These are phyloP conservation scores for Pao palembangensis DNA, from an alignment of 2,113 vertebrate species.

Conservation along the genomic window DNA sequence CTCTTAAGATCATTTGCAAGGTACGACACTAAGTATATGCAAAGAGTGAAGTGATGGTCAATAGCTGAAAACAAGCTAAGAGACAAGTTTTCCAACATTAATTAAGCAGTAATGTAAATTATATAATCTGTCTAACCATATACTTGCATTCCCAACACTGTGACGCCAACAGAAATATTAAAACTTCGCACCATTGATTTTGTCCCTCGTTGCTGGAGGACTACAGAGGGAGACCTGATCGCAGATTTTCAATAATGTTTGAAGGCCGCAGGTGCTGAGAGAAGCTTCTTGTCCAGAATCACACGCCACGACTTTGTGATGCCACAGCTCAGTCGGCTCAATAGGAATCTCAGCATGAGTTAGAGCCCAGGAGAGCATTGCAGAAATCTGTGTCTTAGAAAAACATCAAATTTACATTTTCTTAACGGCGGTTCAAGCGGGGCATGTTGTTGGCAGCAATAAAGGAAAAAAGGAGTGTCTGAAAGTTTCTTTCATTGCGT, in stretches of 20 bases:
- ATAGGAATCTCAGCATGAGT: conserved; percentile 39
- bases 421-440: conserved; percentile 35
- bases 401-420: conserved; percentile 46
- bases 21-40: too few species aligned
- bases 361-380: conserved; percentile 42
- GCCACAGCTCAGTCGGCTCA: conserved; percentile 35
- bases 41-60: too few species aligned
- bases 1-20: too few species aligned
- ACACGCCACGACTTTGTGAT: conserved; percentile 46
- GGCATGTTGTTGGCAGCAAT: conserved; percentile 20
- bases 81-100: too few species aligned
- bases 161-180: too few species aligned
- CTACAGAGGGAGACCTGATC: neutral
- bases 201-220: too few species aligned
- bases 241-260: neutral
- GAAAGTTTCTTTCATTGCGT: conserved; percentile 30
- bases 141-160: too few species aligned
- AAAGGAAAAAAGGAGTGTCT: conserved; percentile 17
- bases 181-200: too few species aligned
- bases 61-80: too few species aligned
- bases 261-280: neutral
- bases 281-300: conserved; percentile 19
- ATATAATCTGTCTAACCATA: too few species aligned
- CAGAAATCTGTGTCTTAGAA: conserved; percentile 26
- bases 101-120: too few species aligned